phyloP scores from a whole-genome alignment of 2,888 invertebrate species.

The Lathronympha strigana region DNA sequence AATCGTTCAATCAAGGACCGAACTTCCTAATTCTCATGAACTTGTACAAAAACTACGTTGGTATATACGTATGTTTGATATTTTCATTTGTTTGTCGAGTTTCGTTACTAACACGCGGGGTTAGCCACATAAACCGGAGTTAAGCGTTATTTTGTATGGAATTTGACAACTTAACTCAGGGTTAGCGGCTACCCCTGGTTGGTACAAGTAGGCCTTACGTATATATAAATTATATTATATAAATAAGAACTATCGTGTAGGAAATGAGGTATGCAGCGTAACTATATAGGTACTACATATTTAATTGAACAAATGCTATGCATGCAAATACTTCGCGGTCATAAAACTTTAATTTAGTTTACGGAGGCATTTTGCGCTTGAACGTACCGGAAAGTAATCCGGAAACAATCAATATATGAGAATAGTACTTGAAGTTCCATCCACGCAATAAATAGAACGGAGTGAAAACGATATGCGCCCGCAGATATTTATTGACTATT shows the following conservation, averaged over 20 bases:
- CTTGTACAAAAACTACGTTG: neutral
- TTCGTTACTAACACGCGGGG: neutral
- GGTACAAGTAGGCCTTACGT: too few relatives aligned
- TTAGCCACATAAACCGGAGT: too few relatives aligned
- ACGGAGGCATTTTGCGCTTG: neutral
- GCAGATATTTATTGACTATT: slow-evolving; percentile 70
- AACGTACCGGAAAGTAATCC: slow-evolving; percentile 22
- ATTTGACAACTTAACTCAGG: too few relatives aligned
- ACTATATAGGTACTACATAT: too few relatives aligned
- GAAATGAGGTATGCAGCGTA: slow-evolving; percentile 2
- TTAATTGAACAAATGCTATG: neutral
- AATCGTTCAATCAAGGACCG: slow-evolving; percentile 56
- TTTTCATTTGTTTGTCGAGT: slow-evolving; percentile 3
- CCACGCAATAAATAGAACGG: slow-evolving; percentile 58
- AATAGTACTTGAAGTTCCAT: slow-evolving; percentile 61
- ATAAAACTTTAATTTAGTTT: slow-evolving; percentile 4
- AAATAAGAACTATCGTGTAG: slow-evolving; percentile 1
- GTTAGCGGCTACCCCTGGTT: too few relatives aligned
- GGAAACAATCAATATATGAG: slow-evolving; percentile 45
- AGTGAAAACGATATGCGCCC: slow-evolving; percentile 52
- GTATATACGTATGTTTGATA: too few relatives aligned
- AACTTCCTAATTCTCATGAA: slow-evolving; percentile 35
- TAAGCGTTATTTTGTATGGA: too few relatives aligned
- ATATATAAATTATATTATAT: too few relatives aligned
- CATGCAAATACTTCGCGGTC: neutral